Percentiles rank a stretch among this genome's conserved stretches.
These are phyloP conservation scores for Epinephelus fuscoguttatus DNA, from an alignment of 2,113 vertebrate genomes.

Conservation along the genomic window DNA sequence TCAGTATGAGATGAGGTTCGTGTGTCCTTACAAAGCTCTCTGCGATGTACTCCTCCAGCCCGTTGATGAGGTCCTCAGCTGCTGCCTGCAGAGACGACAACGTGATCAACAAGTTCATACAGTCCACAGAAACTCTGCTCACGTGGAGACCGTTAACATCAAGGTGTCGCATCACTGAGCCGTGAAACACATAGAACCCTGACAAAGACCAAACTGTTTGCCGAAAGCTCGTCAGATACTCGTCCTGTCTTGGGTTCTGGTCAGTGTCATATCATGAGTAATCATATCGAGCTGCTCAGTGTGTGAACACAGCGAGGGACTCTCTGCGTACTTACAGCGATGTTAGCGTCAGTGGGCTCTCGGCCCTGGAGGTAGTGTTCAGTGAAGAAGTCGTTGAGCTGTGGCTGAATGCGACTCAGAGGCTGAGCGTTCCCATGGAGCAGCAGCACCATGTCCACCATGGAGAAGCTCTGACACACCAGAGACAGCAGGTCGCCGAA, in stretches of 20 bases:
- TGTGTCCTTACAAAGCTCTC: slow-evolving; percentile 89
- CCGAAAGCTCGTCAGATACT: not conserved
- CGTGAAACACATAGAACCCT: not conserved
- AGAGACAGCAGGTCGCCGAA: slow-evolving; percentile 90
- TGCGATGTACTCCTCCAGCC: slow-evolving; percentile 87
- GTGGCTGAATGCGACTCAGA: slow-evolving; percentile 87
- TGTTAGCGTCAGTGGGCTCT: slow-evolving; percentile 87
- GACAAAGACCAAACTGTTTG: not conserved
- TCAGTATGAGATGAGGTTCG: not conserved
- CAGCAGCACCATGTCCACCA: slow-evolving; percentile 92
- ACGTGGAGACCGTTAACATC: not conserved
- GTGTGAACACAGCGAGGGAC: no score
- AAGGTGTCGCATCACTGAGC: not conserved
- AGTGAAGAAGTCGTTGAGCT: slow-evolving; percentile 87
- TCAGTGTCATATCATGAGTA: not conserved
- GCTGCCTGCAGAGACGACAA: slow-evolving; percentile 72
- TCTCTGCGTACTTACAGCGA: slow-evolving; percentile 64
- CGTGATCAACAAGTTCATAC: not conserved
- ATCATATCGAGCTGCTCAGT: no score
- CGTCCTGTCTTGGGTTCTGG: not conserved
- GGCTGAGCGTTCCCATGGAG: slow-evolving; percentile 91
- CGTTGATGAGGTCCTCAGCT: slow-evolving; percentile 86
- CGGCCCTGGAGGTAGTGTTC: slow-evolving; percentile 87
- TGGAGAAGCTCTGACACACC: slow-evolving; percentile 90
- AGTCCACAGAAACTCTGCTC: not conserved